Percentiles rank a stretch among this genome's conserved stretches.
Evolutionary conservation across 2,113 vertebrate genomes (phyloP).

Genomic region (Polypterus senegalus): DNA sequence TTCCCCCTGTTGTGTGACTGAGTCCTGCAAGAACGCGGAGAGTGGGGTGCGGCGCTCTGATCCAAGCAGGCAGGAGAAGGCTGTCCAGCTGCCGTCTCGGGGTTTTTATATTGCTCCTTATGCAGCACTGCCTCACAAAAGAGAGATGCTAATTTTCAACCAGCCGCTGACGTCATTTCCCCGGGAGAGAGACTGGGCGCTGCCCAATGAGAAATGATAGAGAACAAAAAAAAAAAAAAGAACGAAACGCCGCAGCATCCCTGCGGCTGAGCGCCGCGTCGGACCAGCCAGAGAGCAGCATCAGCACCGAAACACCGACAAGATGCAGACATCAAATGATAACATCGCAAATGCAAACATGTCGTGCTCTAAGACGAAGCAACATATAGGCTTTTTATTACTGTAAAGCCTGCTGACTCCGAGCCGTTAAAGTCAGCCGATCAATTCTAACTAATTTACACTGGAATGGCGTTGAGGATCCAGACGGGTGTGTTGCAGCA

Average conservation of each 20-base stretch:
- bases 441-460: too few relatives aligned
- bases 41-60: conserved; percentile 1
- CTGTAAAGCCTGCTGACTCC: too few relatives aligned
- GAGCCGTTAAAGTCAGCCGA: too few relatives aligned
- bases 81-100: conserved; percentile 4
- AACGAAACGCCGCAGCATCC: conserved; percentile 8
- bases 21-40: conserved; percentile 1
- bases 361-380: too few relatives aligned
- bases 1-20: conserved; percentile 11
- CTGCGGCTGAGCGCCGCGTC: background rate
- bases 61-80: conserved; percentile 16
- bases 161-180: conserved; percentile 20
- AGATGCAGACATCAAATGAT: too few relatives aligned
- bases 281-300: conserved; percentile 1
- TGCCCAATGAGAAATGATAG: conserved; percentile 20
- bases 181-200: background rate
- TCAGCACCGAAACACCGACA: background rate
- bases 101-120: conserved; percentile 21
- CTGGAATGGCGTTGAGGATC: too few relatives aligned
- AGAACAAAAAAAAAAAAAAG: conserved; percentile 18
- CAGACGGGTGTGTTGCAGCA: too few relatives aligned
- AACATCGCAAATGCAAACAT: too few relatives aligned
- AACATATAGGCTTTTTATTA: too few relatives aligned
- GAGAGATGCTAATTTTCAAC: conserved; percentile 19
- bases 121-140: conserved; percentile 17